Evolutionary conservation across 2,797 vertebrate genomes (phyloP).

Genomic region (Morus bassanus): DNA sequence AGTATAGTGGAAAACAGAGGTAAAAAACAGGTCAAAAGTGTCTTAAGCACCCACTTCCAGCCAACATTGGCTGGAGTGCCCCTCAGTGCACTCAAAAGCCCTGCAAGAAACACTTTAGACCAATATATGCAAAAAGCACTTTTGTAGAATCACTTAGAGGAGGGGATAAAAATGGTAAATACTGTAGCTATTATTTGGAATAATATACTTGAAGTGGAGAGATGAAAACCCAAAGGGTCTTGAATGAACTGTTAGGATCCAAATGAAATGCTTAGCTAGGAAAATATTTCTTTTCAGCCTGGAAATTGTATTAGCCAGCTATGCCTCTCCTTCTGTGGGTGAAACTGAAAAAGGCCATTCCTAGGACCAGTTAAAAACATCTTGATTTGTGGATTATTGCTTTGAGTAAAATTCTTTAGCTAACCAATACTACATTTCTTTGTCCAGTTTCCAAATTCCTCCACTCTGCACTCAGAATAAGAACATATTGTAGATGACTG

Average conservation of each 20-base stretch:
- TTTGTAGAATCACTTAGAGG: neutral
- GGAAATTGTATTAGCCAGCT: neutral
- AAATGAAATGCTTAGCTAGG: neutral
- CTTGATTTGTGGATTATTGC: neutral
- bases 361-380: accelerated
- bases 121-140: neutral
- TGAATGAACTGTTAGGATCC: neutral
- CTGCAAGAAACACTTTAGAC: neutral
- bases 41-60: neutral
- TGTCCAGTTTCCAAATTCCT: neutral
- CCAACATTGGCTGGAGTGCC: neutral
- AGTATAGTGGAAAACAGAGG: neutral
- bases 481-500: neutral
- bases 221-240: neutral
- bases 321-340: neutral
- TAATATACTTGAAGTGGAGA: neutral
- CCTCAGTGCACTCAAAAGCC: neutral
- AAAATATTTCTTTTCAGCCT: conserved; percentile 1
- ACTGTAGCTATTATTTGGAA: neutral
- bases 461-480: neutral
- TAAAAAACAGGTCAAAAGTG: neutral
- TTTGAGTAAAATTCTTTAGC: neutral
- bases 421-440: neutral
- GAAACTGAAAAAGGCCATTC: neutral
- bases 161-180: conserved; percentile 24